Conservation (phyloP, 2,888 invertebrate genomes). For the Belgica antarctica region DNA sequence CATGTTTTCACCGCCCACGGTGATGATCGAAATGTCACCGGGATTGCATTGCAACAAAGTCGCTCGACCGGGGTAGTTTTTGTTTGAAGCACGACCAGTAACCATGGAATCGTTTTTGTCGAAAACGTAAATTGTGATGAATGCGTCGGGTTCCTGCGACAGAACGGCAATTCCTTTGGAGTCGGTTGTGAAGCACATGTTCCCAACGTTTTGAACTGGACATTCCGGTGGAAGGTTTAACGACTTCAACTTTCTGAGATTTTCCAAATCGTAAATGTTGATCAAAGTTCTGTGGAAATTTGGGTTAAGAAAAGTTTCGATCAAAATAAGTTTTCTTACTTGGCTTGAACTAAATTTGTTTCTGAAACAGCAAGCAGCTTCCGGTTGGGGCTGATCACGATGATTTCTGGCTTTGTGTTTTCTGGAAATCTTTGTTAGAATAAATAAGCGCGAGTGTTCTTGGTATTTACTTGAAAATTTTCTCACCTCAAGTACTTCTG, state of each 20-base stretch:
- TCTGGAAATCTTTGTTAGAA: conserved; percentile 50
- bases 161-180: conserved; percentile 76
- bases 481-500: conserved; percentile 67
- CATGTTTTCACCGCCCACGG: conserved; percentile 56
- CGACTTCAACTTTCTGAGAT: conserved; percentile 67
- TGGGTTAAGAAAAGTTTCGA: background rate
- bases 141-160: conserved; percentile 71
- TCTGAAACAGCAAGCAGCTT: conserved; percentile 53
- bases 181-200: conserved; percentile 76
- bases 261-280: conserved; percentile 66
- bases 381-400: conserved; percentile 51
- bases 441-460: background rate
- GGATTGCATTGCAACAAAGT: conserved; percentile 58
- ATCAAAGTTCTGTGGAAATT: conserved; percentile 45
- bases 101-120: conserved; percentile 66
- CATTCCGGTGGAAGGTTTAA: conserved; percentile 64
- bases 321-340: conserved; percentile 22
- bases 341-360: conserved; percentile 33
- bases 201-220: conserved; percentile 65
- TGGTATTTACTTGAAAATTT: background rate
- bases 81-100: conserved; percentile 49
- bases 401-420: conserved; percentile 50
- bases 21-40: conserved; percentile 65
- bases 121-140: conserved; percentile 69
- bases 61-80: conserved; percentile 49